Evolutionary conservation across 2,888 invertebrate species (phyloP).

Genomic region (Sarcophaga rosellei): DNA sequence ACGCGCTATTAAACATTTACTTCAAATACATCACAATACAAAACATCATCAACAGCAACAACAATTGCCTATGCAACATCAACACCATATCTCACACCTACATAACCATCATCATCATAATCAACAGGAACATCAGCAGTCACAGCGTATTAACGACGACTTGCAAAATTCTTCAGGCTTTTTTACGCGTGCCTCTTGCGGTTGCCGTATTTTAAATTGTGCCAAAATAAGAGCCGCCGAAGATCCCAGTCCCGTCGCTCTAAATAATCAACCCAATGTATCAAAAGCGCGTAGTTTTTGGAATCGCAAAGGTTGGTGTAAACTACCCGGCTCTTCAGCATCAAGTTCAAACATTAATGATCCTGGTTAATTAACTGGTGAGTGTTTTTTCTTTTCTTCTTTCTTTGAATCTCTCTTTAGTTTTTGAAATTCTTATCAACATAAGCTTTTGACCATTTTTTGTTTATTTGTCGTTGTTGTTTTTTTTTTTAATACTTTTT

Average conservation of each 20-base stretch:
- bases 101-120: conserved; percentile 1
- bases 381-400: conserved; percentile 75
- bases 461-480: too few relatives aligned
- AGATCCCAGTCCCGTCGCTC: conserved; percentile 78
- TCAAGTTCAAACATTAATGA: conserved; percentile 88
- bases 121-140: background rate
- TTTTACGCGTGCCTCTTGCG: conserved; percentile 81
- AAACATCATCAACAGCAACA: conserved; percentile 63
- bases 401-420: too few relatives aligned
- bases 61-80: too few relatives aligned
- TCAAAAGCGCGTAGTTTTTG: conserved; percentile 83
- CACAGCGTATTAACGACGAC: conserved; percentile 39
- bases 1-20: conserved; percentile 60
- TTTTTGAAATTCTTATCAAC: too few relatives aligned
- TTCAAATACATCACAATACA: conserved; percentile 69
- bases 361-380: conserved; percentile 84
- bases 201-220: conserved; percentile 79
- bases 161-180: conserved; percentile 72
- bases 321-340: conserved; percentile 88
- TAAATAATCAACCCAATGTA: conserved; percentile 72
- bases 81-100: too few relatives aligned
- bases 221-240: conserved; percentile 82
- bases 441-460: too few relatives aligned
- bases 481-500: background rate
- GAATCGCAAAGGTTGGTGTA: conserved; percentile 90